Evolutionary conservation across 2,113 vertebrate genomes (phyloP).

Genomic region (Pteronura brasiliensis): DNA sequence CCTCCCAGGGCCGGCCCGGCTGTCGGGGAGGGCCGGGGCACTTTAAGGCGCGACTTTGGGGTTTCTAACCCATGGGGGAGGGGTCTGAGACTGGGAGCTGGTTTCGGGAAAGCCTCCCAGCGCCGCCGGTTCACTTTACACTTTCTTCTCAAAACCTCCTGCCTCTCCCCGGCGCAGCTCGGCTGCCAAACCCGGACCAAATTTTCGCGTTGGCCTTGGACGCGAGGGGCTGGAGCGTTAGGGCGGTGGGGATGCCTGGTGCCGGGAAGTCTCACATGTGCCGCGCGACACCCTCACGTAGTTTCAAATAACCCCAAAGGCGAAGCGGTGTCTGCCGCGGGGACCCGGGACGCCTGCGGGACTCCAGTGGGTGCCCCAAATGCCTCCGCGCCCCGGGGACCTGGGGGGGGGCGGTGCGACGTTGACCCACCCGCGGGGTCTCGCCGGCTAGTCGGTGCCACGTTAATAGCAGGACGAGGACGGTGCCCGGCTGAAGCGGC

Average conservation of each 20-base stretch:
- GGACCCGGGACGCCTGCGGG: conserved; percentile 17
- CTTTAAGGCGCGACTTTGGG: neutral
- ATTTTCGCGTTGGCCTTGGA: conserved; percentile 59
- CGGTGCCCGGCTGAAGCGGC: neutral
- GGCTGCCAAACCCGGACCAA: conserved; percentile 21
- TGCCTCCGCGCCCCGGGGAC: neutral
- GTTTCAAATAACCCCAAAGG: conserved; percentile 66
- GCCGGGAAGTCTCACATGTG: too few relatives aligned
- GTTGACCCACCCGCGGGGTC: neutral
- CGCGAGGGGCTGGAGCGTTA: conserved; percentile 1
- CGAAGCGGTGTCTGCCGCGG: conserved; percentile 33
- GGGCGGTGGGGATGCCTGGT: neutral
- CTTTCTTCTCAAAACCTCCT: neutral
- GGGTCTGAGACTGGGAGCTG: neutral
- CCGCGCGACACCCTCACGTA: conserved; percentile 48
- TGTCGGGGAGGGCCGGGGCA: neutral
- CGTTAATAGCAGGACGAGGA: rapidly evolving
- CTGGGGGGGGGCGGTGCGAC: neutral
- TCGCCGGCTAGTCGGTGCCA: too few relatives aligned
- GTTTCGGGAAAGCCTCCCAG: neutral
- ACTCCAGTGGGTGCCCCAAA: neutral
- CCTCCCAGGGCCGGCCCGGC: neutral
- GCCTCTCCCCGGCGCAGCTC: neutral
- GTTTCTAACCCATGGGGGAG: neutral
- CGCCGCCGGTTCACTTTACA: neutral